Evolutionary conservation across 2,797 vertebrate genomes (phyloP).

Genomic region (Pseudopleuronectes americanus): DNA sequence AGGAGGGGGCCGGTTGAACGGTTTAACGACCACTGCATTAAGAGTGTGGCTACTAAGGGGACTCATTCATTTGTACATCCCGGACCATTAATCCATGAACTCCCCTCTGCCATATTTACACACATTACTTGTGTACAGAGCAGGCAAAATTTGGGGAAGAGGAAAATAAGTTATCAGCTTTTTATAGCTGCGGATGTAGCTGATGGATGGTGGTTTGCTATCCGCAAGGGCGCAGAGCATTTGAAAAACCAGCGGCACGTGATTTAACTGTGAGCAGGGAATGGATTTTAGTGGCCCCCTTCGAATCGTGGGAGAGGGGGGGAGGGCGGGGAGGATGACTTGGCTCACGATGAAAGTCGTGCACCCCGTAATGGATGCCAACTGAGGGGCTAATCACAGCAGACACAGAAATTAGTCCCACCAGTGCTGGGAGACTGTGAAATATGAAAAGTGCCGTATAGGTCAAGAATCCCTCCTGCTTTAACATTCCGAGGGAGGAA

Average conservation of each 20-base stretch:
- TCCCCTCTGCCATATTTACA: constrained; percentile 42
- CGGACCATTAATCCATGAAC: constrained; percentile 40
- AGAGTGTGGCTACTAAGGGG: constrained; percentile 27
- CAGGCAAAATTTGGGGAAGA: constrained; percentile 23
- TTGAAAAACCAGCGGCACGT: constrained; percentile 51
- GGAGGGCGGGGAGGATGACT: constrained; percentile 43
- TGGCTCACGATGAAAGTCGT: constrained; percentile 57
- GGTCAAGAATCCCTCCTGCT: constrained; percentile 18
- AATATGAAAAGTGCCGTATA: constrained; percentile 50
- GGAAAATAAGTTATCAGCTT: background rate
- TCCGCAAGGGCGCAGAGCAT: constrained; percentile 17
- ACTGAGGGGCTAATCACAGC: constrained; percentile 61
- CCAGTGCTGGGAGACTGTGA: constrained; percentile 50
- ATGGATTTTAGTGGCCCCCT: constrained; percentile 49
- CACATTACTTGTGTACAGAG: constrained; percentile 45
- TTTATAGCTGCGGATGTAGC: constrained; percentile 37
- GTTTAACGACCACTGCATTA: constrained; percentile 64
- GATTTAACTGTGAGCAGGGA: constrained; percentile 62
- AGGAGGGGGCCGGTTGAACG: constrained; percentile 47
- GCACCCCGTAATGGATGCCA: constrained; percentile 60
- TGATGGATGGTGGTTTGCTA: constrained; percentile 48
- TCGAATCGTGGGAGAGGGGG: constrained; percentile 21
- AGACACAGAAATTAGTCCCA: constrained; percentile 64
- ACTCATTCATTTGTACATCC: constrained; percentile 36
- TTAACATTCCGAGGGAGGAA: constrained; percentile 29